These are phyloP conservation scores for Paraplagusia blochii DNA, from an alignment of 2,113 vertebrate species.

Conservation along the genomic window DNA sequence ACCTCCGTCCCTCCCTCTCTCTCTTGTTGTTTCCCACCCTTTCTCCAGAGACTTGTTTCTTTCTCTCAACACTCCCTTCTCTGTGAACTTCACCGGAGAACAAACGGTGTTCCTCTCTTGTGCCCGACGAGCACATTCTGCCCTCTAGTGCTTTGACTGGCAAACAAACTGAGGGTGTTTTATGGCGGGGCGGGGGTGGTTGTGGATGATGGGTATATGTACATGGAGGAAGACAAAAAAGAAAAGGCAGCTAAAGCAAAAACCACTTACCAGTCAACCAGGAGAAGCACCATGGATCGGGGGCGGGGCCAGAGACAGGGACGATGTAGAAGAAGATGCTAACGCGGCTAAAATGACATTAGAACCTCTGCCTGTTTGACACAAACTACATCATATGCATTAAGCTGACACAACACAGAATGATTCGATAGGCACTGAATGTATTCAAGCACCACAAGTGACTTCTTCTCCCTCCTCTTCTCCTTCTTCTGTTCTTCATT, in stretches of 20 bases:
- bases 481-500: constrained; percentile 26
- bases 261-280: constrained; percentile 16
- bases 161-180: constrained; percentile 44
- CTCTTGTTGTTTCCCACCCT: constrained; percentile 30
- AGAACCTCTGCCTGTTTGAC: constrained; percentile 44
- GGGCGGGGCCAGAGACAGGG: constrained; percentile 23
- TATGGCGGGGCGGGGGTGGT: constrained; percentile 11
- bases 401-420: constrained; percentile 28
- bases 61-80: constrained; percentile 55
- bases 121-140: constrained; percentile 48
- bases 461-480: constrained; percentile 74
- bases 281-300: constrained; percentile 28
- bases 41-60: constrained; percentile 55
- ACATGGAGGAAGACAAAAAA: constrained; percentile 49
- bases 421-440: constrained; percentile 62
- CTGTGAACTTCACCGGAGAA: constrained; percentile 69
- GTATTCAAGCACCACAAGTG: constrained; percentile 75
- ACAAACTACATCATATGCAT: constrained; percentile 48
- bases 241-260: constrained; percentile 68
- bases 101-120: constrained; percentile 57
- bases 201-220: constrained; percentile 38
- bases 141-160: constrained; percentile 63
- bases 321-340: constrained; percentile 42
- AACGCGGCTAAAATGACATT: constrained; percentile 43
- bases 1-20: constrained; percentile 6